Base-by-base conservation (phyloP, 2,797 vertebrate genomes). In the Benthosema pterotum region DNA sequence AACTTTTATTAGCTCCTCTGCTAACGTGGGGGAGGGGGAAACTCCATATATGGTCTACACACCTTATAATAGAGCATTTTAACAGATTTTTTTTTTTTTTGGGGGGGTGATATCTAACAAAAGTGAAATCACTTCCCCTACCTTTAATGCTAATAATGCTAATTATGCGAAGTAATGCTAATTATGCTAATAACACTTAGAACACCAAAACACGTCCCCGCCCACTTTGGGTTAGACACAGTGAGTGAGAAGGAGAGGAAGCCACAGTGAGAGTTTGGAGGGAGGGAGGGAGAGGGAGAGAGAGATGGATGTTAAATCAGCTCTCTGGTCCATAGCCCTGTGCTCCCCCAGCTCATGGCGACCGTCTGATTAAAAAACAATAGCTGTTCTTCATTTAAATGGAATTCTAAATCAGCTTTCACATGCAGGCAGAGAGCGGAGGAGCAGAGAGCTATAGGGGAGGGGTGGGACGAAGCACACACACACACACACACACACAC, bases 301-400 rank as follows among this genome's bases (percentile, higher is more conserved):
- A 52, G 32, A 43, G 50, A 58, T 55, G 58, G 67, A 53, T 62
- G 54, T 65, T 53, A 54, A 65, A 65, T 56, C 48, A 56, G 71
- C 17, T 17, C 22, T 42, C 72, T 82, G 74, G 79, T 78, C 66
- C 62, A 77, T 71, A 76, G 69, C n/a, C 65, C 64, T 71, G 69
- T 82, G 74, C n/a, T 90, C 75, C 87, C 84, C 76, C 65, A 73
- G 83, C 86, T 89, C 79, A 73, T 80, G 79, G 84, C 80, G 77
- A 84, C 72, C 72, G 66, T 83, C 85, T 89, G 90, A 92, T 93
- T 91, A 91, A 92, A 81, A 89, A 88, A 89, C 77, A 88, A 89
- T 80, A 86, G 74, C 78, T 71, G 85, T 87, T 87, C 85, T 82
- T 91, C 83, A 91, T 91, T 91, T 89, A 88, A 90, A 89, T 89